Evolutionary conservation across 2,797 vertebrate genomes (phyloP).

Genomic region (Columba guinea): DNA sequence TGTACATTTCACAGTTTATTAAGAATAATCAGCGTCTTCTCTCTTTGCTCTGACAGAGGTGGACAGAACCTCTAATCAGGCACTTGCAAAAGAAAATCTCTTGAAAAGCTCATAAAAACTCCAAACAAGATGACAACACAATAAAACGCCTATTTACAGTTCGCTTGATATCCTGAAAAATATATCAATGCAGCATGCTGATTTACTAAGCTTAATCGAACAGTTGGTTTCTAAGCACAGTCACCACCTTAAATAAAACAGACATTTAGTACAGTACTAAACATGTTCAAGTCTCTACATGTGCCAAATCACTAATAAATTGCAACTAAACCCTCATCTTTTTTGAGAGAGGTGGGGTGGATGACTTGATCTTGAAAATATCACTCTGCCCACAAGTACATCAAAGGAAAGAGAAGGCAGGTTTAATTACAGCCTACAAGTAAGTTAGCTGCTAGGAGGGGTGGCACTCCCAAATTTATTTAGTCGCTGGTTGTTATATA

Average conservation of each 20-base stretch:
- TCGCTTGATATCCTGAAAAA: neutral
- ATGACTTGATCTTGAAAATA: constrained; percentile 2
- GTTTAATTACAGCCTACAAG: neutral
- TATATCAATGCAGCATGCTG: neutral
- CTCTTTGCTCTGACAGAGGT: neutral
- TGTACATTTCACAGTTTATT: neutral
- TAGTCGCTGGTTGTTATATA: neutral
- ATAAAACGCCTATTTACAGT: neutral
- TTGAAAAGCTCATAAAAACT: neutral
- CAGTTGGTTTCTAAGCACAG: neutral
- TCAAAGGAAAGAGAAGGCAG: neutral
- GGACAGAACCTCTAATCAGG: neutral
- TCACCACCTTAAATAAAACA: neutral
- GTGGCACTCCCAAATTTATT: neutral
- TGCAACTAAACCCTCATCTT: neutral
- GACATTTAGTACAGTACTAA: neutral
- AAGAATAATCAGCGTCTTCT: neutral
- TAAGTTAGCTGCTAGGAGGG: neutral
- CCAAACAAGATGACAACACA: neutral
- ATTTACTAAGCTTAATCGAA: neutral
- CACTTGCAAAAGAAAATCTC: neutral
- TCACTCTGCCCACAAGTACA: neutral
- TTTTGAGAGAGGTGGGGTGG: neutral
- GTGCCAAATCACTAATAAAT: neutral
- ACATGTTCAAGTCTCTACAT: neutral